Percentiles rank a stretch among this genome's conserved stretches.
Evolutionary conservation across 2,888 invertebrate genomes (phyloP).

Genomic region (Diarsia brunnea): DNA sequence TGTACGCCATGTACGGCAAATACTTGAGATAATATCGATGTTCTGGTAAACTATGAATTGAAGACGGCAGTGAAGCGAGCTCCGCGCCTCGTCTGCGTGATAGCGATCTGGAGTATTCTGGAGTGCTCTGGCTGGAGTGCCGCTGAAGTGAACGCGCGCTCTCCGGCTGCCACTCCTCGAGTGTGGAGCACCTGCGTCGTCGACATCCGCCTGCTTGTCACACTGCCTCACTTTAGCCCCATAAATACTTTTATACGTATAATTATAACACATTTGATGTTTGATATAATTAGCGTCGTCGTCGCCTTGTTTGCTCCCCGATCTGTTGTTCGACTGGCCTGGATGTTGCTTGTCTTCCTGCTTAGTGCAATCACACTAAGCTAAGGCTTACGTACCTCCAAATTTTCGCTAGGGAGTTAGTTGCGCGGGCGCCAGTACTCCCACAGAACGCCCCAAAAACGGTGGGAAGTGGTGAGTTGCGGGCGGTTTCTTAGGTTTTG

Average conservation of each 20-base stretch:
- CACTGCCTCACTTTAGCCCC: neutral
- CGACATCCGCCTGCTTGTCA: conserved; percentile 4
- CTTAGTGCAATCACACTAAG: neutral
- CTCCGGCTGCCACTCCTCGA: neutral
- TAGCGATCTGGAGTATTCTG: conserved; percentile 20
- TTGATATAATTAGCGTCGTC: neutral
- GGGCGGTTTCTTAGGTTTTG: neutral
- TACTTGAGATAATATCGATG: neutral
- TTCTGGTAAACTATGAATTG: neutral
- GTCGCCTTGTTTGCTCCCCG: neutral
- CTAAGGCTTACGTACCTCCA: neutral
- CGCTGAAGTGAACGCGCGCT: conserved; percentile 3
- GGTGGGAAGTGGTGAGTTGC: no score
- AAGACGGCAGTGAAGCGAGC: neutral
- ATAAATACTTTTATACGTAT: neutral
- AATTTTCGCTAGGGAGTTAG: neutral
- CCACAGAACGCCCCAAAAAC: no score
- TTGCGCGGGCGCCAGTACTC: neutral
- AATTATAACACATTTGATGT: neutral
- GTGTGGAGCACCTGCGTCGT: neutral
- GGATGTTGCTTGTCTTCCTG: neutral
- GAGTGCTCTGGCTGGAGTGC: neutral
- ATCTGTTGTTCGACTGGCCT: no score
- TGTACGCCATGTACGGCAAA: neutral
- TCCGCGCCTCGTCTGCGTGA: conserved; percentile 5